These are phyloP conservation scores for Poecilus cupreus DNA, from an alignment of 2,888 invertebrate genomes.

Conservation along the genomic window DNA sequence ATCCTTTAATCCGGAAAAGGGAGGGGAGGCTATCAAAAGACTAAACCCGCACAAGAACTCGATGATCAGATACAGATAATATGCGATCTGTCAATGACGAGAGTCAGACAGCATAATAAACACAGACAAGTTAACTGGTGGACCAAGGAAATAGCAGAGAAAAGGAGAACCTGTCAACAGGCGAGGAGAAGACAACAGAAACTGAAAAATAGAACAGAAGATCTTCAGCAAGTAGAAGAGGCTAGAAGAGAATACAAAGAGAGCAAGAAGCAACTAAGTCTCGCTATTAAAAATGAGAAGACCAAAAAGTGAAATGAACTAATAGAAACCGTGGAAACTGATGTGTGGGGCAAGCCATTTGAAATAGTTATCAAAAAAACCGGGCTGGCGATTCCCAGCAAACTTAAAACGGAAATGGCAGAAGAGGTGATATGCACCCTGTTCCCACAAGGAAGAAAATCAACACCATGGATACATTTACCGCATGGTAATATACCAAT, in stretches of 20 bases:
- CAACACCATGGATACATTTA: not conserved
- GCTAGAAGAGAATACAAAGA: not conserved
- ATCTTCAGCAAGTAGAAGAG: not conserved
- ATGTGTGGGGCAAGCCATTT: not conserved
- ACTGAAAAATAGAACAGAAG: too few relatives aligned
- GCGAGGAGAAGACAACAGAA: not conserved
- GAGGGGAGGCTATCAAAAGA: not conserved
- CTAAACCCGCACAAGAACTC: not conserved
- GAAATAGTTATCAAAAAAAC: not conserved
- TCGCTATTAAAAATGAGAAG: not conserved
- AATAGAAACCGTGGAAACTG: not conserved
- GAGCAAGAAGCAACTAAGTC: not conserved
- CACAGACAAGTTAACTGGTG: not conserved
- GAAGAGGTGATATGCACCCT: not conserved
- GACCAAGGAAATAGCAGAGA: not conserved
- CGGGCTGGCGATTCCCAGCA: not conserved
- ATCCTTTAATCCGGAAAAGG: not conserved
- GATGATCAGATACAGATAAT: not conserved
- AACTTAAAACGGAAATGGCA: not conserved
- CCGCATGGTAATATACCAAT: not conserved
- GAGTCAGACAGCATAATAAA: not conserved
- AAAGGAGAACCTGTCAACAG: not conserved
- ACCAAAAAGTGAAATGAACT: not conserved
- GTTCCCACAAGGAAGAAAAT: not conserved
- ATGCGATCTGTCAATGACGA: not conserved